Conservation (phyloP, 2,888 invertebrate genomes). For the Punctoribates punctum region DNA sequence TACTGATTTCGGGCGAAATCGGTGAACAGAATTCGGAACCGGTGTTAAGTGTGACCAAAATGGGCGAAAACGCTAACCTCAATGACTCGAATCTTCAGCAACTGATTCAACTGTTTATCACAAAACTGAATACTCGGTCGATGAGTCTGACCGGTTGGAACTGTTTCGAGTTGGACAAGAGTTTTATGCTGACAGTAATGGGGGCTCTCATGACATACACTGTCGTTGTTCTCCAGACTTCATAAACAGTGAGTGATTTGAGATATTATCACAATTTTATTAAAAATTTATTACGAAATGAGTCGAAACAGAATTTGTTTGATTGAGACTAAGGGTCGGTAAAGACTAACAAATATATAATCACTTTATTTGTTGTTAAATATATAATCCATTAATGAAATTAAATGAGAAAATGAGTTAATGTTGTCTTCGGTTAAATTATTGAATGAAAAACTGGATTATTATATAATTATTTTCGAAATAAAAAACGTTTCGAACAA, state of each 20-base stretch:
- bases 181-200: conserved; percentile 39
- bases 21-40: conserved; percentile 9
- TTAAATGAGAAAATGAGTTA: too few species aligned
- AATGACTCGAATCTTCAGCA: conserved; percentile 35
- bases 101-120: conserved; percentile 25
- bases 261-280: too few species aligned
- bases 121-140: conserved; percentile 39
- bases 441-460: conserved; percentile 6
- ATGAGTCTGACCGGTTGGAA: conserved; percentile 38
- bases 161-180: conserved; percentile 37
- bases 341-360: too few species aligned
- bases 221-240: conserved; percentile 35
- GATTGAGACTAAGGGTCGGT: too few species aligned
- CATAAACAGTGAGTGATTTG: not conserved
- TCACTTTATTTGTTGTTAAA: too few species aligned
- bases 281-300: too few species aligned
- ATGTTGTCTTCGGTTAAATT: not conserved
- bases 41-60: conserved; percentile 25
- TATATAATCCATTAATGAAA: too few species aligned
- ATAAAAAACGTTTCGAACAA: too few species aligned
- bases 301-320: too few species aligned
- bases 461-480: not conserved
- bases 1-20: conserved; percentile 27
- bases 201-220: conserved; percentile 37
- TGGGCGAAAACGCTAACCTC: conserved; percentile 28